Evolutionary conservation across 2,113 vertebrate species (phyloP).

Genomic region (Lepus timidus): DNA sequence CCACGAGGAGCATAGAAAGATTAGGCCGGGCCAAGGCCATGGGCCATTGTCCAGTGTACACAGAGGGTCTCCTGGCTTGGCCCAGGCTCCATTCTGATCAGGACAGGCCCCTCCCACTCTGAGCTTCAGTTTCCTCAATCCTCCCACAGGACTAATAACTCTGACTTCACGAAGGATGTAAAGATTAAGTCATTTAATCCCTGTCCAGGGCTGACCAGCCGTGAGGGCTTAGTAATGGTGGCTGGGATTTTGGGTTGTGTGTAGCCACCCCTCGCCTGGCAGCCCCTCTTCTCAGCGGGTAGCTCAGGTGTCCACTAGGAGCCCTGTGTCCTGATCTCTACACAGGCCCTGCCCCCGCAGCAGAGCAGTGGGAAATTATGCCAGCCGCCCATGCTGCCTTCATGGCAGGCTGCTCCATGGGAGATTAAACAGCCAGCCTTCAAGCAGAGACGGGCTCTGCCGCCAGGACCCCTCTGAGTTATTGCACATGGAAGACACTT

Average conservation of each 20-base stretch:
- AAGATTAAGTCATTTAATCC: neutral
- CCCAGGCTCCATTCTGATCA: neutral
- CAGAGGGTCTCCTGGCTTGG: neutral
- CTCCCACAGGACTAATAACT: neutral
- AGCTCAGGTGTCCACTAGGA: neutral
- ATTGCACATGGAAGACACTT: neutral
- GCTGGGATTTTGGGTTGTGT: neutral
- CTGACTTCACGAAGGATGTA: neutral
- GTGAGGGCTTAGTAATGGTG: neutral
- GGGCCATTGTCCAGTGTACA: neutral
- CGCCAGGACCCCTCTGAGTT: neutral
- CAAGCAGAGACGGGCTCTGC: slow-evolving; percentile 30
- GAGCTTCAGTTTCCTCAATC: neutral
- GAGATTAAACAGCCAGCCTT: neutral
- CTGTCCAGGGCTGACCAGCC: neutral
- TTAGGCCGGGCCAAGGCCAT: neutral
- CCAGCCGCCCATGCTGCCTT: neutral
- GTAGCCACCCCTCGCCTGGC: neutral
- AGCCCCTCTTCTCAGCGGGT: neutral
- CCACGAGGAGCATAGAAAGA: neutral
- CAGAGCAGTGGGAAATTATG: neutral
- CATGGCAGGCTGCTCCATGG: neutral
- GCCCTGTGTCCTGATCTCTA: no score
- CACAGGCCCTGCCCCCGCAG: no score
- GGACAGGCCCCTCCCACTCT: neutral